Evolutionary conservation across 2,797 vertebrate genomes (phyloP).

Genomic region (Crypturellus tataupa): DNA sequence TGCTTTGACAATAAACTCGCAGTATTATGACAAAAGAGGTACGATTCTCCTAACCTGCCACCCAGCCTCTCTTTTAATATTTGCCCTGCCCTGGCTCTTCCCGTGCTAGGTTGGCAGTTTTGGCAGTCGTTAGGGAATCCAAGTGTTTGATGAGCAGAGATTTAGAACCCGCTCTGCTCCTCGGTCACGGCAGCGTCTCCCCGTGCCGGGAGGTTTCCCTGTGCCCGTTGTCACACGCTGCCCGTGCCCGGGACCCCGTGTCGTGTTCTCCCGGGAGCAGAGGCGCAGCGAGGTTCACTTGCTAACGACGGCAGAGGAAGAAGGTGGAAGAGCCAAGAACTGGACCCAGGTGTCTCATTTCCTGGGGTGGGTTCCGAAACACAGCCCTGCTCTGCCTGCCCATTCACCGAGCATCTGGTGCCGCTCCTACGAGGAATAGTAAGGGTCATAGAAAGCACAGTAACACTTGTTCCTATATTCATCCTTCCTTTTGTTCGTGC

Average conservation of each 20-base stretch:
- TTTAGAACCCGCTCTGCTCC: not conserved
- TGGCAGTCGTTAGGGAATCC: not conserved
- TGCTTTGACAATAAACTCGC: not conserved
- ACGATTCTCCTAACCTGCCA: not conserved
- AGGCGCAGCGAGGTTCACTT: not conserved
- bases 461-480: conserved; percentile 53
- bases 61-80: not conserved
- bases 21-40: not conserved
- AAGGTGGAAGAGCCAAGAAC: not conserved
- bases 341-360: conserved; percentile 61
- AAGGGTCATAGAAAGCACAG: conserved; percentile 38
- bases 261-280: not conserved
- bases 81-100: not conserved
- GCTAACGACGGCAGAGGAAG: not conserved
- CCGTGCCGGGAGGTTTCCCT: not conserved
- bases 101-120: not conserved
- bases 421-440: not conserved
- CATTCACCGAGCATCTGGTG: conserved; percentile 61
- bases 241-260: not conserved
- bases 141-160: not conserved
- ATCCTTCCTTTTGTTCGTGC: conserved; percentile 38
- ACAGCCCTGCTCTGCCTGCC: not conserved
- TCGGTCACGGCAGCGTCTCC: rapidly evolving
- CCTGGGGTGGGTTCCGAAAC: conserved; percentile 47
- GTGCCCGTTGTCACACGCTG: not conserved